phyloP scores from a whole-genome alignment of 64 coral and sea anemone genomes.

The Porites australiensis region DNA sequence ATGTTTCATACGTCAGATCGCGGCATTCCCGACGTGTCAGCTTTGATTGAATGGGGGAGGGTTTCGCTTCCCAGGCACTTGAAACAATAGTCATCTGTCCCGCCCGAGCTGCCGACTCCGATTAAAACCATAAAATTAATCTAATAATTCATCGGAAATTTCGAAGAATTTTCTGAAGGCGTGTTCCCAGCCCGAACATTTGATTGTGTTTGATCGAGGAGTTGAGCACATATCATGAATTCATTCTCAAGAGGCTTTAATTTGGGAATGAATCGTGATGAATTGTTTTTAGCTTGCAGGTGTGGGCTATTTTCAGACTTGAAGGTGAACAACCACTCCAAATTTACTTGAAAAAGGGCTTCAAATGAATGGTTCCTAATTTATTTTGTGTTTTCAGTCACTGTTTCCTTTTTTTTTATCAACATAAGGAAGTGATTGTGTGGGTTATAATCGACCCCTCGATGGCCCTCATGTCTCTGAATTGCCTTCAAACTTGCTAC shows the following conservation, averaged over 20 bases:
- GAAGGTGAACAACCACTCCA: too few relatives aligned
- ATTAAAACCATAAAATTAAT: background rate
- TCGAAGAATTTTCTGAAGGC: background rate
- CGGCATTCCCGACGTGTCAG: conserved; percentile 38
- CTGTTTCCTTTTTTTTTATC: background rate
- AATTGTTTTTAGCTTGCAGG: background rate
- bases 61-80: background rate
- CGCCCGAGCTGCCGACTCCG: too few relatives aligned
- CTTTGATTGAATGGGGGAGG: background rate
- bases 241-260: background rate
- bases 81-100: conserved; percentile 30
- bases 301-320: background rate
- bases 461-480: background rate
- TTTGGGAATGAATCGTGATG: background rate
- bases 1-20: conserved; percentile 29
- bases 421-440: background rate
- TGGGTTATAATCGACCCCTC: too few relatives aligned
- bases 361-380: too few relatives aligned
- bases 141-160: conserved; percentile 51
- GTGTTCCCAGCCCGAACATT: background rate
- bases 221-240: background rate
- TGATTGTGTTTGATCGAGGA: background rate
- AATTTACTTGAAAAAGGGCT: too few relatives aligned
- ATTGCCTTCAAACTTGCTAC: background rate
- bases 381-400: too few relatives aligned